phyloP scores from a whole-genome alignment of 2,797 vertebrate species.

The Chelidonichthys spinosus region DNA sequence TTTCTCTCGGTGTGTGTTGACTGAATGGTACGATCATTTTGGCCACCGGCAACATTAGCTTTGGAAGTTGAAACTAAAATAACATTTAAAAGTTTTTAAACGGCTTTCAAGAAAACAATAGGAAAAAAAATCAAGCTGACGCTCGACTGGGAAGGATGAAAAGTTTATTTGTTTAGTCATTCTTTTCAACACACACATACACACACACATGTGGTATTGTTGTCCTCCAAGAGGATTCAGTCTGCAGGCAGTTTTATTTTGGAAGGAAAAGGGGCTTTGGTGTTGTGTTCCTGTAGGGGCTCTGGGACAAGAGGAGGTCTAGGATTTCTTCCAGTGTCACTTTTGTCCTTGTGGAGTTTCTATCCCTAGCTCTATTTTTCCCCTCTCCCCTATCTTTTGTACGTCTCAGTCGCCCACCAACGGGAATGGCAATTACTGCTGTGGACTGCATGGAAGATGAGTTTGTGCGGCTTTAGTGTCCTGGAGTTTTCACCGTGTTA shows the following conservation, averaged over 20 bases:
- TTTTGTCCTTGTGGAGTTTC: constrained; percentile 76
- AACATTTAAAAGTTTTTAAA: constrained; percentile 12
- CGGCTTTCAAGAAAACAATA: not conserved
- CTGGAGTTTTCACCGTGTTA: constrained; percentile 21
- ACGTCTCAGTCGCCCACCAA: constrained; percentile 31
- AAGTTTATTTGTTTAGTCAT: constrained; percentile 39
- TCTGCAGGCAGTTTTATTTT: constrained; percentile 70
- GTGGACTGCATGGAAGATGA: constrained; percentile 41
- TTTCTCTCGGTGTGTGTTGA: constrained; percentile 40
- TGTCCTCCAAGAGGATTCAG: constrained; percentile 52
- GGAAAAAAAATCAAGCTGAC: not conserved
- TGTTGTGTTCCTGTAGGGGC: constrained; percentile 73
- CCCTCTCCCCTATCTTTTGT: constrained; percentile 39
- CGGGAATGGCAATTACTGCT: constrained; percentile 34
- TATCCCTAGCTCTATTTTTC: constrained; percentile 18
- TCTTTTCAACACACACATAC: constrained; percentile 17
- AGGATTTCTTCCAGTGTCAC: constrained; percentile 76
- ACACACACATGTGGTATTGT: constrained; percentile 17
- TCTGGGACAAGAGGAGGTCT: constrained; percentile 62
- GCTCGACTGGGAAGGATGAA: constrained; percentile 7
- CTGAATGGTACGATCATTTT: constrained; percentile 11
- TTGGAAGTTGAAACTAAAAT: constrained; percentile 19
- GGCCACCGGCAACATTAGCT: constrained; percentile 3
- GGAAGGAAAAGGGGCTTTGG: constrained; percentile 72
- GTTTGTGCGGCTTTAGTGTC: constrained; percentile 18